phyloP scores from a whole-genome alignment of 1,140 invertebrate species.

The Gyrodactylus salaris region DNA sequence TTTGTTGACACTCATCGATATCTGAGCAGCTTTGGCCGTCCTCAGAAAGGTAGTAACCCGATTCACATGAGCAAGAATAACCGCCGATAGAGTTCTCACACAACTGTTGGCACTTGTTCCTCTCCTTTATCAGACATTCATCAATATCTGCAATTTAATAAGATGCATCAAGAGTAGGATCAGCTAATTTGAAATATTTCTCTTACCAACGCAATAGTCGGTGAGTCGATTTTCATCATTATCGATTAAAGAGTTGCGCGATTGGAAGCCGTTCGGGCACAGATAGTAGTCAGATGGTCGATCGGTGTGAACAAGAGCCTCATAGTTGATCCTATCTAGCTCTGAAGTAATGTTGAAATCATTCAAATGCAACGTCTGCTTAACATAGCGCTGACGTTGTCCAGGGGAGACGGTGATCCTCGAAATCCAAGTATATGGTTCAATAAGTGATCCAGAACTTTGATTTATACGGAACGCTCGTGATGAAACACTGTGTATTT shows the following conservation, averaged over 20 bases:
- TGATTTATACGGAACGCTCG: not conserved
- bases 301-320: not conserved
- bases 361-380: not conserved
- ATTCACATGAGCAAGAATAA: slow-evolving; percentile 1
- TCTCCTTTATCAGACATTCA: not conserved
- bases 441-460: not conserved
- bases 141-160: not conserved
- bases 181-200: not conserved
- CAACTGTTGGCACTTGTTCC: slow-evolving; percentile 5
- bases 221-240: not conserved
- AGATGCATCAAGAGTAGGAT: not conserved
- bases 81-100: slow-evolving; percentile 1
- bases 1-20: not conserved
- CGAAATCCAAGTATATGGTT: not conserved
- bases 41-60: not conserved
- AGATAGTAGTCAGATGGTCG: not conserved
- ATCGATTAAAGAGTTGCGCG: not conserved
- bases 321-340: not conserved
- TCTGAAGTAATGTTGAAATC: not conserved
- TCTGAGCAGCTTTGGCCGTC: not conserved
- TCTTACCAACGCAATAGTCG: not conserved
- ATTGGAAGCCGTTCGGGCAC: not conserved
- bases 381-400: not conserved
- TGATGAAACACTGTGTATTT: not conserved
- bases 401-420: not conserved